A percentile compares a stretch with the other conserved stretches of the same genome.
These are phyloP conservation scores for Sylvietta virens DNA, from an alignment of 2,113 vertebrate species.

Conservation along the genomic window DNA sequence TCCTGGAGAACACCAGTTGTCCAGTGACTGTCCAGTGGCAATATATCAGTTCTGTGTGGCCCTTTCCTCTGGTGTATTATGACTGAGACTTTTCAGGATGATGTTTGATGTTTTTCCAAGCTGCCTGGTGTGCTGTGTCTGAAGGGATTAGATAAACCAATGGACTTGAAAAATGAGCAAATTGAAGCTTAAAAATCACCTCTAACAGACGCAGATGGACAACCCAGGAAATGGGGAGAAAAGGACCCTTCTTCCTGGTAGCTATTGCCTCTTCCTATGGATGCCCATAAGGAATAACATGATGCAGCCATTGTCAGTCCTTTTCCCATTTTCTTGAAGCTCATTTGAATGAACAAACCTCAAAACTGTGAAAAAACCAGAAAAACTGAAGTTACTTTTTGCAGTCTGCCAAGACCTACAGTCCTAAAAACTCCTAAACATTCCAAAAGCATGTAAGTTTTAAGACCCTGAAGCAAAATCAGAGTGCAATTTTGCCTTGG, in stretches of 20 bases:
- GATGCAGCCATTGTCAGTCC: background rate
- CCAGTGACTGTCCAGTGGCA: background rate
- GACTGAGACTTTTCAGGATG: background rate
- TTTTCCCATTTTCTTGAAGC: background rate
- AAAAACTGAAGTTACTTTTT: background rate
- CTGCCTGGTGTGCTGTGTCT: background rate
- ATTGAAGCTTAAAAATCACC: background rate
- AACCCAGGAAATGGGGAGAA: background rate
- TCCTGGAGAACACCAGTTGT: background rate
- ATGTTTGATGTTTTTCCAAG: background rate
- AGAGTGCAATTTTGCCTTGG: background rate
- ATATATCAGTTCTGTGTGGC: background rate
- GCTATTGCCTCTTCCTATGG: background rate
- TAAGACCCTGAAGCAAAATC: background rate
- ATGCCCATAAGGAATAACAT: background rate
- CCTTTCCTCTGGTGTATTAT: background rate
- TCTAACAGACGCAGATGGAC: background rate
- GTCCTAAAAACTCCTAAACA: background rate
- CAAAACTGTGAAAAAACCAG: background rate
- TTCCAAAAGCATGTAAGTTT: background rate
- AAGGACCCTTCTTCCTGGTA: background rate
- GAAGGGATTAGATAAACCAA: background rate
- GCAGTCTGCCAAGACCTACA: background rate
- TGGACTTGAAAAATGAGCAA: background rate
- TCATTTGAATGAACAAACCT: background rate